Conservation (phyloP, 2,888 invertebrate genomes). For the Lagria hirta region DNA sequence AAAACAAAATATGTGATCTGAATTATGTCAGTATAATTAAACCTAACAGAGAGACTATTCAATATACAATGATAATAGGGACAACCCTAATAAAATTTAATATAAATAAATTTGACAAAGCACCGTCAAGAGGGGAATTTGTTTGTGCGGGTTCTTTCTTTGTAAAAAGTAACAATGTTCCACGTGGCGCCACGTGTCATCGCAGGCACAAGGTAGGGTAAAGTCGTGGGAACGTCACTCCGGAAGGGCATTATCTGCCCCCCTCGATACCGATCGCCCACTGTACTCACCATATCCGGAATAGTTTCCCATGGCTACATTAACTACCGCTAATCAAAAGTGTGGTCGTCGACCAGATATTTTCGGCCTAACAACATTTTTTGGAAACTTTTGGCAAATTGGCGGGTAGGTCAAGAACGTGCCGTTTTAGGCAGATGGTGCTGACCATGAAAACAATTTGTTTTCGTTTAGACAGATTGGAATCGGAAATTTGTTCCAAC, state of each 20-base stretch:
- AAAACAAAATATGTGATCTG: no score
- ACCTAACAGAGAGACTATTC: no score
- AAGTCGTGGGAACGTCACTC: conserved; percentile 28
- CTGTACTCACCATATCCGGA: conserved; percentile 26
- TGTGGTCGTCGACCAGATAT: conserved; percentile 13
- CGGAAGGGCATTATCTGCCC: conserved; percentile 27
- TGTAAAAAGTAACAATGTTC: conserved; percentile 10
- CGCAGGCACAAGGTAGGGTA: conserved; percentile 30
- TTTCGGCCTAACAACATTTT: conserved; percentile 14
- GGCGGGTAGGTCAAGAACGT: conserved; percentile 9
- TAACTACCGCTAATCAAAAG: conserved; percentile 28
- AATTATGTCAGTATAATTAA: no score
- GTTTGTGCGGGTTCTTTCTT: conserved; percentile 17
- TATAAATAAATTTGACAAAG: no score
- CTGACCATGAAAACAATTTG: not conserved
- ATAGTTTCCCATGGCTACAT: conserved; percentile 22
- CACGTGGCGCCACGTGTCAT: conserved; percentile 30
- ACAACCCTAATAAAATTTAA: no score
- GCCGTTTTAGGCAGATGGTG: not conserved
- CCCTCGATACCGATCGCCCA: conserved; percentile 28
- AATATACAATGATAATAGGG: no score
- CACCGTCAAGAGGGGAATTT: conserved; percentile 15
- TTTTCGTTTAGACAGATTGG: conserved; percentile 2
- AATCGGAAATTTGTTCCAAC: conserved; percentile 6
- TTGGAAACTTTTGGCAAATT: conserved; percentile 1